phyloP scores from a whole-genome alignment of 2,113 vertebrate genomes.

The Neodontobutis hainanensis region DNA sequence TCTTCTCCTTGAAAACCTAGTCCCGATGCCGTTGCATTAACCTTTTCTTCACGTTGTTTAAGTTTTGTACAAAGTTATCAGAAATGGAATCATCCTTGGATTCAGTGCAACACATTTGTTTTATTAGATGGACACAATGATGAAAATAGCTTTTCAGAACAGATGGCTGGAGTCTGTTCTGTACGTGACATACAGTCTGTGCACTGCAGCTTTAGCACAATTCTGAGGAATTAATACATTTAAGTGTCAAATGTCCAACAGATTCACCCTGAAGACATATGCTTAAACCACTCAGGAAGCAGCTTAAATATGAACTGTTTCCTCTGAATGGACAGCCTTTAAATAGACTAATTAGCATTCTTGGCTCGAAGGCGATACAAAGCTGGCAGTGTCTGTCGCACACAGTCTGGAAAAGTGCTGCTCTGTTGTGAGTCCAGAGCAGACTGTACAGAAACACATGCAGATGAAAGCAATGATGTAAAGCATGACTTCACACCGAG shows the following conservation, averaged over 20 bases:
- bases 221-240: not conserved
- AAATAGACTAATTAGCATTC: conserved; percentile 75
- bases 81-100: too few relatives aligned
- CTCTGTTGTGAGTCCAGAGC: conserved; percentile 27
- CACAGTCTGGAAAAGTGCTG: conserved; percentile 52
- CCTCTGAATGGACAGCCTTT: conserved; percentile 48
- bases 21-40: too few relatives aligned
- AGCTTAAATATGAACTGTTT: conserved; percentile 46
- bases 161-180: too few relatives aligned
- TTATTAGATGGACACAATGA: too few relatives aligned
- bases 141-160: too few relatives aligned
- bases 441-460: conserved; percentile 23
- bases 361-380: conserved; percentile 62
- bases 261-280: conserved; percentile 22
- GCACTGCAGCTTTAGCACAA: too few relatives aligned
- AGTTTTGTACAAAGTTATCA: too few relatives aligned
- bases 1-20: too few relatives aligned
- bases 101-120: too few relatives aligned
- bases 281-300: conserved; percentile 3
- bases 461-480: conserved; percentile 49
- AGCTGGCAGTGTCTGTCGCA: conserved; percentile 59
- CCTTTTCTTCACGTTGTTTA: too few relatives aligned
- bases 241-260: conserved; percentile 4
- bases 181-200: too few relatives aligned
- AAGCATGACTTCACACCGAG: conserved; percentile 42